Evolutionary conservation across 2,888 invertebrate species (phyloP).

Genomic region (Diplazon laetatorius): DNA sequence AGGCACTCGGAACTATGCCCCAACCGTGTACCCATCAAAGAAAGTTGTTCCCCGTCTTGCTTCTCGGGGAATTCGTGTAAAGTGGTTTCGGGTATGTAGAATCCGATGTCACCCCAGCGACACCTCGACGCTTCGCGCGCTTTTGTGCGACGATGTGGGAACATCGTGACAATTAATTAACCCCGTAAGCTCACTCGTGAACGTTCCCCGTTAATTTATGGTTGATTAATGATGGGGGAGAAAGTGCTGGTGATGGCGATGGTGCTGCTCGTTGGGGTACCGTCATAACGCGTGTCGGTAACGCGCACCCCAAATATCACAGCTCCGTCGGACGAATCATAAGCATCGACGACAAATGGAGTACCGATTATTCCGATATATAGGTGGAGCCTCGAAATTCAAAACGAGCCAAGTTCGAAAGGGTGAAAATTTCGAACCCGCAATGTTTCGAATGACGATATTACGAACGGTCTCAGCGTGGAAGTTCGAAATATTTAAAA

Average conservation of each 20-base stretch:
- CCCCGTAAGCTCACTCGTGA: constrained; percentile 62
- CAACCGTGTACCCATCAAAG: too few relatives aligned
- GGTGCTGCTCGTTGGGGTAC: constrained; percentile 15
- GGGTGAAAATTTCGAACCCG: too few relatives aligned
- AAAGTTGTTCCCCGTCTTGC: neutral
- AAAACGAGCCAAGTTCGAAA: too few relatives aligned
- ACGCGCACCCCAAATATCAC: neutral
- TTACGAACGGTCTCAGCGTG: too few relatives aligned
- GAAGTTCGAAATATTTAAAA: too few relatives aligned
- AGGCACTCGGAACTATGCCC: neutral
- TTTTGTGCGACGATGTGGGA: constrained; percentile 23
- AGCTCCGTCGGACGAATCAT: constrained; percentile 43
- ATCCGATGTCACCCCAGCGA: constrained; percentile 24
- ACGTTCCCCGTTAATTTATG: constrained; percentile 67
- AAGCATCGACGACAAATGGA: neutral
- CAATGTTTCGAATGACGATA: too few relatives aligned
- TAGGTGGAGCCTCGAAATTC: too few relatives aligned
- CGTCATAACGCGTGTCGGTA: constrained; percentile 26
- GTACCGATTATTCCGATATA: too few relatives aligned
- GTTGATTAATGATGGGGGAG: constrained; percentile 66
- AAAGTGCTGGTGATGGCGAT: constrained; percentile 32
- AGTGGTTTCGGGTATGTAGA: constrained; percentile 12
- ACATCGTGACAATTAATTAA: constrained; percentile 66
- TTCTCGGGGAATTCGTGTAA: constrained; percentile 22
- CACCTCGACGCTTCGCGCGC: constrained; percentile 14